Conservation (phyloP, 2,888 invertebrate species). For the Cryptocheilus praepositus region DNA sequence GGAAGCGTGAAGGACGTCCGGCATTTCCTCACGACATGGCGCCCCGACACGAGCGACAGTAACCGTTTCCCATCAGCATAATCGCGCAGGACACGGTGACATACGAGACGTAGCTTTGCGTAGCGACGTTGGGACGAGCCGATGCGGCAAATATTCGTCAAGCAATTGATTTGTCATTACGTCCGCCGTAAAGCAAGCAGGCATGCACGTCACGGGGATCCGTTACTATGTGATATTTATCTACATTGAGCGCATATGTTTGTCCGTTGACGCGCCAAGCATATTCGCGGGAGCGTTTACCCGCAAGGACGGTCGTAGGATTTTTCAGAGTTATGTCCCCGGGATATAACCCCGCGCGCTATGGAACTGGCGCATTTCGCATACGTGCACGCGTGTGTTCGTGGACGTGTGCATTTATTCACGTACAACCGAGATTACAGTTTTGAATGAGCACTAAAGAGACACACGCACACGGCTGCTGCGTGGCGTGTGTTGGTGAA, state of each 20-base stretch:
- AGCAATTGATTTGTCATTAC: constrained; percentile 70
- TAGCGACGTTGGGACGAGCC: too few relatives aligned
- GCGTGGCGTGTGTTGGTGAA: too few relatives aligned
- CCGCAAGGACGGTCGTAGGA: constrained; percentile 25
- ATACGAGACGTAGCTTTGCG: constrained; percentile 17
- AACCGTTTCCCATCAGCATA: too few relatives aligned
- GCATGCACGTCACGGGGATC: constrained; percentile 46
- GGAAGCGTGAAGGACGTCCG: too few relatives aligned
- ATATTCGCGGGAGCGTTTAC: constrained; percentile 18
- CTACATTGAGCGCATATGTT: constrained; percentile 1
- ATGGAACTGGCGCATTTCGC: constrained; percentile 16
- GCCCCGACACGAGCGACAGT: too few relatives aligned
- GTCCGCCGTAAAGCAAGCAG: constrained; percentile 39
- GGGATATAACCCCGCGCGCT: constrained; percentile 26
- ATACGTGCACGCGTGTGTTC: too few relatives aligned
- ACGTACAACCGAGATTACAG: too few relatives aligned
- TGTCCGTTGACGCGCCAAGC: background rate
- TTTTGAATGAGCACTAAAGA: too few relatives aligned
- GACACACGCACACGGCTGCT: too few relatives aligned
- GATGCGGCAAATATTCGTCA: constrained; percentile 50
- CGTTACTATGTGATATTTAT: constrained; percentile 29
- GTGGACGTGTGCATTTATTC: too few relatives aligned
- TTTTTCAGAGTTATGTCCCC: constrained; percentile 50
- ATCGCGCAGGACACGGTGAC: background rate
- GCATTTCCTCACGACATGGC: too few relatives aligned